Evolutionary conservation across 2,888 invertebrate species (phyloP).

Genomic region (Hyposoter didymator): DNA sequence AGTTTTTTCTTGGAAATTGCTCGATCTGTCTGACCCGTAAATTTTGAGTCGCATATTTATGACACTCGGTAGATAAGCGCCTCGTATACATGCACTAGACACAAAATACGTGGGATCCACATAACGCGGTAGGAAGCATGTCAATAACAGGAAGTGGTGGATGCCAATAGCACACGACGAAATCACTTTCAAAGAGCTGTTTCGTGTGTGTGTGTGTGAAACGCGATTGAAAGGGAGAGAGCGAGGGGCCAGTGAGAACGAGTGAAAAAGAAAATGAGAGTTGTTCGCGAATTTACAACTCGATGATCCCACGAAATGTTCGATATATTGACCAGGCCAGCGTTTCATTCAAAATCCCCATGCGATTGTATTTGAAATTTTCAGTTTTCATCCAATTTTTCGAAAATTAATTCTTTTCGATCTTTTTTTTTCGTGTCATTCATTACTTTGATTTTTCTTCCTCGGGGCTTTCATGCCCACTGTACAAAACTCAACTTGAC

Average conservation of each 20-base stretch:
- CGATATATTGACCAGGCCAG: background rate
- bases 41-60: background rate
- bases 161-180: slow-evolving; percentile 82
- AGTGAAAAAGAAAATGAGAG: slow-evolving; percentile 21
- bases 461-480: slow-evolving; percentile 1
- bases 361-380: background rate
- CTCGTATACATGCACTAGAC: slow-evolving; percentile 12
- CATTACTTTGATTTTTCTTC: background rate
- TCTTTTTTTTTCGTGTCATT: background rate
- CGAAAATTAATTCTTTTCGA: background rate
- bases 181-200: slow-evolving; percentile 74
- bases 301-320: slow-evolving; percentile 14
- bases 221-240: slow-evolving; percentile 22
- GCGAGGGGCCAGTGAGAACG: slow-evolving; percentile 12
- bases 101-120: slow-evolving; percentile 32
- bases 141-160: slow-evolving; percentile 80
- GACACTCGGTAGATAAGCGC: background rate
- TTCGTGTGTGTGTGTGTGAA: slow-evolving; percentile 20
- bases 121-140: slow-evolving; percentile 69
- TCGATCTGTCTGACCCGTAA: background rate
- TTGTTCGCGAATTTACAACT: slow-evolving; percentile 42
- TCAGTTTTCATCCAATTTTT: background rate
- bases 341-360: background rate
- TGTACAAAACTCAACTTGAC: slow-evolving; percentile 28
- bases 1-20: background rate